Conservation (phyloP, 2,888 invertebrate genomes). For the Crepidodera aurea region DNA sequence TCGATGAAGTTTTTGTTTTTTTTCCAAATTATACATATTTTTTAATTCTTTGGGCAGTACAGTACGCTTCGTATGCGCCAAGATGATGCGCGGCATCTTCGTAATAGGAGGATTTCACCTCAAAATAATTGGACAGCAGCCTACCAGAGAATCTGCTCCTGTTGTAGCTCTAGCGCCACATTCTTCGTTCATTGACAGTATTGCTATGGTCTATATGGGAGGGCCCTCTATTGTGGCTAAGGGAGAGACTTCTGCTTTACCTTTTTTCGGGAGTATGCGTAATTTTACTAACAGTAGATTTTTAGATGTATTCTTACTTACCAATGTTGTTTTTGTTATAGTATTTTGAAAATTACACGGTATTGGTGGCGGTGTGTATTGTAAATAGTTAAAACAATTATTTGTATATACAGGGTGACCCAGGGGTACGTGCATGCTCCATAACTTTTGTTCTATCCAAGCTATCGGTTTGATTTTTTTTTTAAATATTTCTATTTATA, state of each 20-base stretch:
- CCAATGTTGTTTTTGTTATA: no score
- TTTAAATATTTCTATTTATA: no score
- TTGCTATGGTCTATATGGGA: conserved; percentile 82
- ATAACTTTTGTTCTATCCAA: no score
- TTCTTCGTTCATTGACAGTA: conserved; percentile 89
- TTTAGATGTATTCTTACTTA: conserved; percentile 11
- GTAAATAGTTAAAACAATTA: no score
- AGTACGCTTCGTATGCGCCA: conserved; percentile 64
- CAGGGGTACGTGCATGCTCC: no score
- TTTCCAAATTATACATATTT: no score
- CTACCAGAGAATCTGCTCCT: conserved; percentile 74
- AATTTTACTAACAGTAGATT: conserved; percentile 28
- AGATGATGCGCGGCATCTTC: conserved; percentile 79
- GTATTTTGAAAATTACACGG: no score
- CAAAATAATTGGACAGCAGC: conserved; percentile 74
- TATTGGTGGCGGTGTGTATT: no score
- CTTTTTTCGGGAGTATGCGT: conserved; percentile 87
- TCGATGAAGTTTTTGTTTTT: no score
- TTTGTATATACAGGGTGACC: no score
- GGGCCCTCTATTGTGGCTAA: conserved; percentile 91
- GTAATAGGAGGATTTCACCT: conserved; percentile 85
- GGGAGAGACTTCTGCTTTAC: conserved; percentile 81
- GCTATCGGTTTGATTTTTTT: no score
- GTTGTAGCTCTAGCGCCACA: conserved; percentile 90
- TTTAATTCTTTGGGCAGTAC: conserved; percentile 44